Evolutionary conservation across 2,888 invertebrate species (phyloP).

Genomic region (Pinctada fucata): DNA sequence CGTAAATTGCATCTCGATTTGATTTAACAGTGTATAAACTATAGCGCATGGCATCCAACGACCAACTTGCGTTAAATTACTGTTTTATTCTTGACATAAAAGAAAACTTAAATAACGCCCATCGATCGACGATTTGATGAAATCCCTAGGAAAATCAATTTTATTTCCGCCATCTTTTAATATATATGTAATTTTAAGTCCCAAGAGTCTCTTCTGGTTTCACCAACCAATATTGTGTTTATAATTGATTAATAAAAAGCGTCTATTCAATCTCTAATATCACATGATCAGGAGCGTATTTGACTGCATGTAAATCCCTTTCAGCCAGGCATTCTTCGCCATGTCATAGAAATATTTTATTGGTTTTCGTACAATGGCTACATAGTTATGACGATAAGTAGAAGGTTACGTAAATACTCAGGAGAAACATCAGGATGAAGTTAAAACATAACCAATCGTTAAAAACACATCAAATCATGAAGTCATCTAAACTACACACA

Average conservation of each 20-base stretch:
- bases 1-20: conserved; percentile 26
- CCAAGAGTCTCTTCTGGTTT: conserved; percentile 20
- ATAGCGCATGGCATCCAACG: conserved; percentile 12
- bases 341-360: no score
- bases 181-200: conserved; percentile 33
- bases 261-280: conserved; percentile 32
- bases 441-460: no score
- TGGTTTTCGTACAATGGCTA: no score
- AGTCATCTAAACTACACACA: no score
- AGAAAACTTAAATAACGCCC: conserved; percentile 26
- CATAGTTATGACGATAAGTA: no score
- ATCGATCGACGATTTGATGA: conserved; percentile 22
- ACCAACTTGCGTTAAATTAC: conserved; percentile 26
- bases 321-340: no score
- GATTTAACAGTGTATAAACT: conserved; percentile 32
- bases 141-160: conserved; percentile 18
- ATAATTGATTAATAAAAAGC: conserved; percentile 33
- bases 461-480: no score
- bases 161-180: conserved; percentile 28
- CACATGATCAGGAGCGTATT: conserved; percentile 18
- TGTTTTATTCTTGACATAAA: conserved; percentile 26
- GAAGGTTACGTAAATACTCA: no score
- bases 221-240: conserved; percentile 24
- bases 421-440: no score
- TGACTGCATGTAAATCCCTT: conserved; percentile 21